phyloP scores from a whole-genome alignment of 2,797 vertebrate species.

The Xenentodon cancila region DNA sequence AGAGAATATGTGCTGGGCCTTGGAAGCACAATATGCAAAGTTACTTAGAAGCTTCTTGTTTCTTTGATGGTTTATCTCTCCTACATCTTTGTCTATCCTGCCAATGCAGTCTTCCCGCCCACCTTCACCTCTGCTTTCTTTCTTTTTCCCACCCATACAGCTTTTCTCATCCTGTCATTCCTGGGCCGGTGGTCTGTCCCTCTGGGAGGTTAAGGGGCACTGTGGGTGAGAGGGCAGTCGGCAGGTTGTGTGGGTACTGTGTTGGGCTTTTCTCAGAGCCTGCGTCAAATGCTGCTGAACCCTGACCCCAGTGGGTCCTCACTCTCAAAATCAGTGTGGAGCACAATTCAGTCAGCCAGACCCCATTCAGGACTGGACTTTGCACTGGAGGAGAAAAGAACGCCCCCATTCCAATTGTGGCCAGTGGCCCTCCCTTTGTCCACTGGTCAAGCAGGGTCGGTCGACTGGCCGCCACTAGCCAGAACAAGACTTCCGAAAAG shows the following conservation, averaged over 20 bases:
- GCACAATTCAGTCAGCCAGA: conserved; percentile 78
- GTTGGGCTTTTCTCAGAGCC: conserved; percentile 83
- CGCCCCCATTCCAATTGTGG: conserved; percentile 72
- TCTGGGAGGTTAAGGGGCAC: conserved; percentile 79
- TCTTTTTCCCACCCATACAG: conserved; percentile 71
- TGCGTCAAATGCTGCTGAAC: conserved; percentile 82
- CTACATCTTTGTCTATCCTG: conserved; percentile 67
- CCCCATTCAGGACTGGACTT: conserved; percentile 78
- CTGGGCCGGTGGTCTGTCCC: conserved; percentile 71
- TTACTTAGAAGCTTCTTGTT: conserved; percentile 73
- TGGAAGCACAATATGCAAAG: conserved; percentile 76
- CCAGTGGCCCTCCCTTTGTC: conserved; percentile 80
- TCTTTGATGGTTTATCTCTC: conserved; percentile 77
- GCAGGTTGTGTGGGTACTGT: conserved; percentile 81
- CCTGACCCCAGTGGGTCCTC: conserved; percentile 82
- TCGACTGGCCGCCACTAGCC: conserved; percentile 78
- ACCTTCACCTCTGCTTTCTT: conserved; percentile 63
- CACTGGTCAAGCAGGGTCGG: conserved; percentile 80
- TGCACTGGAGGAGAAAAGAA: conserved; percentile 75
- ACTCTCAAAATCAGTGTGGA: conserved; percentile 64
- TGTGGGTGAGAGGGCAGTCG: conserved; percentile 75
- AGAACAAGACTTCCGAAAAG: conserved; percentile 84
- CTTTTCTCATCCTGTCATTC: conserved; percentile 77
- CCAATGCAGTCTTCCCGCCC: conserved; percentile 51
- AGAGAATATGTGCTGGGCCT: conserved; percentile 62